A percentile compares a stretch with the other conserved stretches of the same genome.
Evolutionary conservation across 2,797 vertebrate genomes (phyloP).

Genomic region (Discoglossus pictus): DNA sequence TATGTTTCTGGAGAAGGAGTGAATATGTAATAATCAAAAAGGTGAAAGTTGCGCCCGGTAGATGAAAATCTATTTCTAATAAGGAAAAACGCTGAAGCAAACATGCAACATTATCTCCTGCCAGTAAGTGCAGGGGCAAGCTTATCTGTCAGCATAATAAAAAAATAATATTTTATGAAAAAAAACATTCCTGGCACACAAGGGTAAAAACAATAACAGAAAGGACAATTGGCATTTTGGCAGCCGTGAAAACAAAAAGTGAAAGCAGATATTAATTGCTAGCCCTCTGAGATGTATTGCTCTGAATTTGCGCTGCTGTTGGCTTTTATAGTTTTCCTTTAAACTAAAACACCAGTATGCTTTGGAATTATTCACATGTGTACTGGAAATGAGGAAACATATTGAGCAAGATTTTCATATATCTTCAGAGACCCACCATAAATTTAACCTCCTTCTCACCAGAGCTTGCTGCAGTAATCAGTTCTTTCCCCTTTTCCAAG

Average conservation of each 20-base stretch:
- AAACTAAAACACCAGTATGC: slow-evolving; percentile 16
- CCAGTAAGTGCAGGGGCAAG: slow-evolving; percentile 26
- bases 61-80: slow-evolving; percentile 31
- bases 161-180: slow-evolving; percentile 21
- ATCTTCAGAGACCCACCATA: not conserved
- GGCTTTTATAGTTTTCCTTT: slow-evolving; percentile 22
- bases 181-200: slow-evolving; percentile 33
- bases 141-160: slow-evolving; percentile 22
- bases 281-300: slow-evolving; percentile 40
- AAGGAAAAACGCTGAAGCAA: slow-evolving; percentile 8
- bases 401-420: slow-evolving; percentile 20
- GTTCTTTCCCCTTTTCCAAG: too few relatives aligned
- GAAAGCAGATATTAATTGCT: slow-evolving; percentile 46
- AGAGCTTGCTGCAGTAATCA: too few relatives aligned
- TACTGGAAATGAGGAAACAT: slow-evolving; percentile 3
- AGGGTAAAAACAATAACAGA: slow-evolving; percentile 37
- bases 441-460: not conserved
- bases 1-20: slow-evolving; percentile 27
- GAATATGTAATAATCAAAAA: slow-evolving; percentile 42
- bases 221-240: slow-evolving; percentile 43
- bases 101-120: slow-evolving; percentile 19
- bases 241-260: slow-evolving; percentile 38
- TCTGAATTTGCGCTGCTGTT: slow-evolving; percentile 4
- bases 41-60: slow-evolving; percentile 13
- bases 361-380: slow-evolving; percentile 10